Evolutionary conservation across 1,140 invertebrate species (phyloP).

Genomic region (Dendrolimus kikuchii): DNA sequence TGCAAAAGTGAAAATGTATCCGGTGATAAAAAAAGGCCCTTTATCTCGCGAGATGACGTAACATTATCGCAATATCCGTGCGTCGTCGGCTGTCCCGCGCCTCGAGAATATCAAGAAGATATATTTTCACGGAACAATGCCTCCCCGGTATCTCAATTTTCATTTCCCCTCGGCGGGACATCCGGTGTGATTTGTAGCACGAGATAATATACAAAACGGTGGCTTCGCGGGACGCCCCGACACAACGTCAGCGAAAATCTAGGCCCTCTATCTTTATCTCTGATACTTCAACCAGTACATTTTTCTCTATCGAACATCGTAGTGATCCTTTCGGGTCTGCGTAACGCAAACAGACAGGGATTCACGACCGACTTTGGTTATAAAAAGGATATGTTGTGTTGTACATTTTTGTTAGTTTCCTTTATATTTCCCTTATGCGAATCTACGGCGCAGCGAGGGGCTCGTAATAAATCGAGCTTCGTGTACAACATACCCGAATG

Average conservation of each 20-base stretch:
- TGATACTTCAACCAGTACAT: constrained; percentile 34
- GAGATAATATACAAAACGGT: constrained; percentile 64
- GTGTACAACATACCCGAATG: no score
- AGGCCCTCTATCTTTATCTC: constrained; percentile 38
- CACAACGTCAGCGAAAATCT: constrained; percentile 46
- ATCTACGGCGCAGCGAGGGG: no score
- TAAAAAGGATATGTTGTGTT: no score
- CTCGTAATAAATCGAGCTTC: no score
- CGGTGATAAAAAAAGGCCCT: constrained; percentile 39
- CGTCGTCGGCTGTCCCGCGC: constrained; percentile 45
- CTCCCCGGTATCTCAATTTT: constrained; percentile 64
- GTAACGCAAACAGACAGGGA: constrained; percentile 13
- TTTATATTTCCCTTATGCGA: no score
- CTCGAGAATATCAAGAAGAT: constrained; percentile 61
- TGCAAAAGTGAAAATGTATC: constrained; percentile 44
- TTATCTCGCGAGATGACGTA: constrained; percentile 44
- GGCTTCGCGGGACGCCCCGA: constrained; percentile 43
- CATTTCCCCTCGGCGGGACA: constrained; percentile 58
- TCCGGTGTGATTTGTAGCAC: constrained; percentile 63
- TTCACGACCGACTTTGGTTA: no score
- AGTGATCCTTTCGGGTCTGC: constrained; percentile 22
- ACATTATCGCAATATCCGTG: constrained; percentile 57
- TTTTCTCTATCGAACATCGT: constrained; percentile 36
- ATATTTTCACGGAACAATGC: constrained; percentile 66
- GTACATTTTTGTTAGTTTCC: no score